Conservation (phyloP, 2,888 invertebrate genomes). For the Drosophila birchii region DNA sequence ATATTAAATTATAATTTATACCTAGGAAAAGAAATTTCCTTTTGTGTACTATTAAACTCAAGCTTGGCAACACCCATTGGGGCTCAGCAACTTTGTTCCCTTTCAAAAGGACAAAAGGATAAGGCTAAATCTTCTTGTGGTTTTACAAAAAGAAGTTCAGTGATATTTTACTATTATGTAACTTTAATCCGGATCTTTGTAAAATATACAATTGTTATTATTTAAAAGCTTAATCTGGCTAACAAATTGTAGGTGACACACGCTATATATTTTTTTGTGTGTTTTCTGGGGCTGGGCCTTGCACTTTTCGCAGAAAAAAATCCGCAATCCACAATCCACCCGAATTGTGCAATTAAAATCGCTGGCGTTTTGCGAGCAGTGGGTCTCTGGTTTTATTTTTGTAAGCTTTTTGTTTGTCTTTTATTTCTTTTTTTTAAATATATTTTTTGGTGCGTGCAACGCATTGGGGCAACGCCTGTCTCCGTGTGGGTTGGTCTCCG, state of each 20-base stretch:
- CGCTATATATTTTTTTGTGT: constrained; percentile 1
- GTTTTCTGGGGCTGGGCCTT: constrained; percentile 68
- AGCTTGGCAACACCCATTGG: too few species aligned
- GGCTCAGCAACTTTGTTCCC: too few species aligned
- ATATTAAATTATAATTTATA: neutral
- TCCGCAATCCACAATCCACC: constrained; percentile 36
- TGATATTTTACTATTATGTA: neutral
- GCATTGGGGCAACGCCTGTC: constrained; percentile 56
- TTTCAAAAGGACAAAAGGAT: neutral
- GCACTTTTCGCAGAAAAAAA: constrained; percentile 39
- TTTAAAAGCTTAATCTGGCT: neutral
- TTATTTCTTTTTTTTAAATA: neutral
- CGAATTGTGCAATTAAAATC: constrained; percentile 78
- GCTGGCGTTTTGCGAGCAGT: constrained; percentile 57
- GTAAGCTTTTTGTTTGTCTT: constrained; percentile 14
- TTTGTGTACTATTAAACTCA: too few species aligned
- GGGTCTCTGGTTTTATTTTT: constrained; percentile 21
- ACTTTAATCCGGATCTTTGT: neutral
- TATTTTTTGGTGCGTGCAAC: constrained; percentile 43
- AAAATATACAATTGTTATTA: neutral
- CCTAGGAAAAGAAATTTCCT: neutral
- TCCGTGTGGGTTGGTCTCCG: constrained; percentile 71
- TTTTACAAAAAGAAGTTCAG: neutral
- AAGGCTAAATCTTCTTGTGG: neutral
- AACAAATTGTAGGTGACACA: constrained; percentile 5